Evolutionary conservation across 2,113 vertebrate species (phyloP).

Genomic region (Zosterops borbonicus): DNA sequence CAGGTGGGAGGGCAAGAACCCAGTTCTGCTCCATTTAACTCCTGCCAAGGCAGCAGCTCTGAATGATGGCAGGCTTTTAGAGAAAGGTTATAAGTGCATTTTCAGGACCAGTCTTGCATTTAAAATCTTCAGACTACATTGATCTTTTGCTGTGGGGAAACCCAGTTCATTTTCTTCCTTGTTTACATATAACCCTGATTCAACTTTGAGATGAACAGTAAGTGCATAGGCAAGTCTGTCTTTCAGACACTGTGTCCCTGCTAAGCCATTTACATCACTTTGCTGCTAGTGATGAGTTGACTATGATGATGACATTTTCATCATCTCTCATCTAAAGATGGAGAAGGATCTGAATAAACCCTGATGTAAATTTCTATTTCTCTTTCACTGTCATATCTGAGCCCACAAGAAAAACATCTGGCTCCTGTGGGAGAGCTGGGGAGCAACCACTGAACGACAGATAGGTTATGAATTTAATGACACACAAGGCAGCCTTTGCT

Average conservation of each 20-base stretch:
- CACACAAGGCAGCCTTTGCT: neutral
- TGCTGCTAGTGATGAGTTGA: neutral
- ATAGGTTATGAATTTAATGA: neutral
- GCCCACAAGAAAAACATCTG: neutral
- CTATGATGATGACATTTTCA: neutral
- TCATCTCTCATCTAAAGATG: neutral
- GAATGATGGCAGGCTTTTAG: neutral
- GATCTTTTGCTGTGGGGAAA: neutral
- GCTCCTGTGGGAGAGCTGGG: neutral
- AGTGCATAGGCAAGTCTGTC: neutral
- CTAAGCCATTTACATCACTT: neutral
- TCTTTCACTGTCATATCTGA: neutral
- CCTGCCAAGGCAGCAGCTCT: neutral
- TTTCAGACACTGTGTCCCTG: neutral
- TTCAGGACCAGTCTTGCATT: conserved; percentile 6
- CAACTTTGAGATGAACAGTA: neutral
- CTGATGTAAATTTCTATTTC: neutral
- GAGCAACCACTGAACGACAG: neutral
- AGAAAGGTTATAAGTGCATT: neutral
- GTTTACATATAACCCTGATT: neutral
- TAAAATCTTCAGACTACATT: neutral
- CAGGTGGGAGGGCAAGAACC: neutral
- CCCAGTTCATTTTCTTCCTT: neutral
- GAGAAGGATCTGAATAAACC: neutral
- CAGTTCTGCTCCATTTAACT: neutral